Base-by-base conservation (phyloP, 2,888 invertebrate genomes). In the Sarcophaga carnaria region DNA sequence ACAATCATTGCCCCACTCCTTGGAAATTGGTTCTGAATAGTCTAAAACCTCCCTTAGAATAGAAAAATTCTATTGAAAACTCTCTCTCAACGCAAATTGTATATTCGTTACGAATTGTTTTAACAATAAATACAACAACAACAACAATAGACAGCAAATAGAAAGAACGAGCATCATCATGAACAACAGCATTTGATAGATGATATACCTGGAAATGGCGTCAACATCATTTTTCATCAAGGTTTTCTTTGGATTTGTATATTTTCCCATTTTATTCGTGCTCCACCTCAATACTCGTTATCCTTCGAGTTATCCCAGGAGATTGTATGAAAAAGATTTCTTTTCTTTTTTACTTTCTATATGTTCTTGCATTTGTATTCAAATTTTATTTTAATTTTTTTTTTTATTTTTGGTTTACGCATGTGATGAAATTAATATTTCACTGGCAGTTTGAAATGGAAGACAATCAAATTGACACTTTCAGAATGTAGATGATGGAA, bases 131-230 rank as follows among this genome's bases (percentile, higher is more conserved):
- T 49, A 49, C 8, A 20, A 11, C 67, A 67, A 37, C 66, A 49
- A 10, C 37, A 37, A 37, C 10, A 37, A 37, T 37, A 37, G 2
- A 37, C 0, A 10, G 5, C 2, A 60, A 78, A 45, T 14, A 70
- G 17, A 10, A 22, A 22, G 22, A 22, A 22, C 22, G 22, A 22
- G 22, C 22, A 22, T 22, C 0, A 20, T n/a, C n/a, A n/a, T n/a
- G 20, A 20, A 20, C 20, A 20, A 20, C 20, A 22, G 5, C 17
- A 17, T 20, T 77, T 85, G 82, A 87, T 85, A 49, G 82, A 87
- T 85, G 87, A 80, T 75, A 22, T 85, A 87, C 87, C 87, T 85
- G 84, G 72, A 82, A 84, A 76, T 85, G 84, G 87, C 87, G 84
- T 79, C 67, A 62, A 72, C 82, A 85, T 85, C 82, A 87, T 87